phyloP scores from a whole-genome alignment of 1,140 invertebrate genomes.

The Tetragnatha versicolor region DNA sequence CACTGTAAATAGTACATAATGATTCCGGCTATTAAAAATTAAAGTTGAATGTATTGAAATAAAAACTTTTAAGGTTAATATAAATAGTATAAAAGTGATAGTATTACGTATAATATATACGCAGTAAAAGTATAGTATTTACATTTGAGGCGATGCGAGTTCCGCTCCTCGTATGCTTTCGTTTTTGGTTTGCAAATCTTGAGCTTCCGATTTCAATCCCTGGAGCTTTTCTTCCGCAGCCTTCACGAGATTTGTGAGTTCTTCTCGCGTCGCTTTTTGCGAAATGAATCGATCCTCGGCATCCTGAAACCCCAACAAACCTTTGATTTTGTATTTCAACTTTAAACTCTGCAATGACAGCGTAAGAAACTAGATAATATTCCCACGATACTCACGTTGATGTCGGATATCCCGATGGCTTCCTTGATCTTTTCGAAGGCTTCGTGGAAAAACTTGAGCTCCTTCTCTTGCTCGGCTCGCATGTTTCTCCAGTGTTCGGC shows the following conservation, averaged over 20 bases:
- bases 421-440: constrained; percentile 44
- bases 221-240: neutral
- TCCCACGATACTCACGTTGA: neutral
- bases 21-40: too few species aligned
- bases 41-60: too few species aligned
- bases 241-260: constrained; percentile 2
- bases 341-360: neutral
- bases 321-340: neutral
- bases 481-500: constrained; percentile 33
- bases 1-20: too few species aligned
- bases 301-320: constrained; percentile 5
- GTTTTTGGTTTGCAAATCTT: neutral
- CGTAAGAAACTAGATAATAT: too few species aligned
- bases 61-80: too few species aligned
- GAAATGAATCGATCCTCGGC: constrained; percentile 31
- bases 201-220: neutral
- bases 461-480: constrained; percentile 11
- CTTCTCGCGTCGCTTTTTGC: constrained; percentile 20
- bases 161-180: constrained; percentile 30
- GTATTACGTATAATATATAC: too few species aligned
- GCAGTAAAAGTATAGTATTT: too few species aligned
- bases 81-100: too few species aligned
- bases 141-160: constrained; percentile 28
- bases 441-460: constrained; percentile 9
- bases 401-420: constrained; percentile 47